These are phyloP conservation scores for Triops cancriformis DNA, from an alignment of 1,140 invertebrate genomes.

Conservation along the genomic window DNA sequence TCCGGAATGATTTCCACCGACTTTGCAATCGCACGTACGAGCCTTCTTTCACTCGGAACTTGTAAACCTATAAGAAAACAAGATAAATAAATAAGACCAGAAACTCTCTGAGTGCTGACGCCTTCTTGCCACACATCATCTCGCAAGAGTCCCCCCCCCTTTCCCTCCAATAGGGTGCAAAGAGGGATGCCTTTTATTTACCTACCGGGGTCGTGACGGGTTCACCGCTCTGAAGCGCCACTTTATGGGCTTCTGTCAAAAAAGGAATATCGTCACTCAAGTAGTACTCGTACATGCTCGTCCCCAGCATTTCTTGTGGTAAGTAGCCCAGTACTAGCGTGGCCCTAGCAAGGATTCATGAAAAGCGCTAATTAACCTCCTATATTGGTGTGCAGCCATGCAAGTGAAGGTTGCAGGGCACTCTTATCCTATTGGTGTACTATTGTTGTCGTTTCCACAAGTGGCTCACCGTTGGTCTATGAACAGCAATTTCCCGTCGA, in stretches of 20 bases:
- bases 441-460: no score
- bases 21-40: conserved; percentile 63
- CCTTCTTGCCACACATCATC: no score
- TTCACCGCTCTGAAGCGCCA: conserved; percentile 57
- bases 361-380: neutral
- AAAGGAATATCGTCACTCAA: conserved; percentile 70
- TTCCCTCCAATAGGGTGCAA: neutral
- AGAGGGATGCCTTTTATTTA: conserved; percentile 18
- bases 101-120: neutral
- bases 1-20: conserved; percentile 76
- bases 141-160: no score
- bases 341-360: conserved; percentile 50
- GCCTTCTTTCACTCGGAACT: conserved; percentile 68
- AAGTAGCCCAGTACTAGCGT: conserved; percentile 80
- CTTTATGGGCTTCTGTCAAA: conserved; percentile 75
- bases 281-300: conserved; percentile 89
- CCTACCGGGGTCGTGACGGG: conserved; percentile 53
- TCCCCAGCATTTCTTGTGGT: conserved; percentile 84
- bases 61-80: conserved; percentile 48
- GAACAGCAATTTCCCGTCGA: conserved; percentile 54
- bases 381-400: neutral
- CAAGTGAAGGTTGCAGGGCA: no score
- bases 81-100: neutral
- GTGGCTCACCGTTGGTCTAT: conserved; percentile 56
- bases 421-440: no score